Conservation (phyloP, 2,797 vertebrate species). For the Phalloptychus januarius region DNA sequence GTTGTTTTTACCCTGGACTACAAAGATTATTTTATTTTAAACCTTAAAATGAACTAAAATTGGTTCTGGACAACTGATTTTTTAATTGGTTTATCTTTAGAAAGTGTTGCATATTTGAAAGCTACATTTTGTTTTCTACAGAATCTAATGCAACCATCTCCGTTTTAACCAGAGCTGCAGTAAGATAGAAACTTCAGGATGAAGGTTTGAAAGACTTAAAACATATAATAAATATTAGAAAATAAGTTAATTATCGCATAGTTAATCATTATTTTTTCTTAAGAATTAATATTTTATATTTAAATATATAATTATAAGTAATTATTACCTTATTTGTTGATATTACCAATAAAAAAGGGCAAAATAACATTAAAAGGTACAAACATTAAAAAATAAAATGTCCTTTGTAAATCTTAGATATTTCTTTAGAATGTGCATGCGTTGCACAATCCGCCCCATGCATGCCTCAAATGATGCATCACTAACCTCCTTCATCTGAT, state of each 20-base stretch:
- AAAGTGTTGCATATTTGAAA: too few species aligned
- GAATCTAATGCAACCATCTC: too few species aligned
- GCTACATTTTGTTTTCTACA: too few species aligned
- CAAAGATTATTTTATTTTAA: too few species aligned
- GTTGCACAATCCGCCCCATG: background rate
- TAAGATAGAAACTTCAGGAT: too few species aligned
- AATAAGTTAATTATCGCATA: background rate
- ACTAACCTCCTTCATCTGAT: background rate
- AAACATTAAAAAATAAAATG: background rate
- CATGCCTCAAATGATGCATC: background rate
- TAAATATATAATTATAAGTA: background rate
- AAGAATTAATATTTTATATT: background rate
- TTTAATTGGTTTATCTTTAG: too few species aligned
- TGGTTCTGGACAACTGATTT: too few species aligned
- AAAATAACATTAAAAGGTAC: background rate
- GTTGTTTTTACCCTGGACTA: too few species aligned
- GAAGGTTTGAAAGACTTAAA: background rate
- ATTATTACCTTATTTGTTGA: background rate
- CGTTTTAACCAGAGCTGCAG: too few species aligned
- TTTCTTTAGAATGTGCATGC: background rate
- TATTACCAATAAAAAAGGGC: background rate
- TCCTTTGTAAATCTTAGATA: too few species aligned
- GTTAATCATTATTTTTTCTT: background rate
- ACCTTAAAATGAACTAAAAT: too few species aligned
- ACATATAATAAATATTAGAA: background rate